Evolutionary conservation across 1,140 invertebrate genomes (phyloP).

Genomic region (Cydia strobilella): DNA sequence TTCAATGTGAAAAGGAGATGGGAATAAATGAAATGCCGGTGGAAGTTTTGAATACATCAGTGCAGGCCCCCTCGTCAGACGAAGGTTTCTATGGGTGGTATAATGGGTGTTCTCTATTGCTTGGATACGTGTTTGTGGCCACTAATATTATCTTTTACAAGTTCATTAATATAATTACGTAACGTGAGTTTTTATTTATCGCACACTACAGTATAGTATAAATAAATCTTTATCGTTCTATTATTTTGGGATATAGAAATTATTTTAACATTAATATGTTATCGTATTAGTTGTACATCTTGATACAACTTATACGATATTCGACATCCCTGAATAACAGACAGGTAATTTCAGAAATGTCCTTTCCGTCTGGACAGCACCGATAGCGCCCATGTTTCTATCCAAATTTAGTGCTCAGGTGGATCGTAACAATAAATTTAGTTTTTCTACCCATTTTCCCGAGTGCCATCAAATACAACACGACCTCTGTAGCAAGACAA

Average conservation of each 20-base stretch:
- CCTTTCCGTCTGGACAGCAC: no score
- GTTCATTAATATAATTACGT: no score
- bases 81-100: constrained; percentile 33
- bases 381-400: not conserved
- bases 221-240: no score
- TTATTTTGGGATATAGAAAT: no score
- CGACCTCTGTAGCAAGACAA: not conserved
- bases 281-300: no score
- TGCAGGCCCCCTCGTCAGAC: constrained; percentile 40
- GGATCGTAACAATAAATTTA: not conserved
- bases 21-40: constrained; percentile 39
- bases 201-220: no score
- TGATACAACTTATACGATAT: no score
- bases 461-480: not conserved
- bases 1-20: constrained; percentile 27
- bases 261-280: no score
- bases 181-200: no score
- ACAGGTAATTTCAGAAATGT: no score
- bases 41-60: constrained; percentile 41
- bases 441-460: not conserved
- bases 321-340: no score
- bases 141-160: no score
- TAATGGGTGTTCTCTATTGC: not conserved
- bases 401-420: not conserved
- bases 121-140: not conserved